These are phyloP conservation scores for Mus spicilegus DNA, from an alignment of 2,113 vertebrate species.

Conservation along the genomic window DNA sequence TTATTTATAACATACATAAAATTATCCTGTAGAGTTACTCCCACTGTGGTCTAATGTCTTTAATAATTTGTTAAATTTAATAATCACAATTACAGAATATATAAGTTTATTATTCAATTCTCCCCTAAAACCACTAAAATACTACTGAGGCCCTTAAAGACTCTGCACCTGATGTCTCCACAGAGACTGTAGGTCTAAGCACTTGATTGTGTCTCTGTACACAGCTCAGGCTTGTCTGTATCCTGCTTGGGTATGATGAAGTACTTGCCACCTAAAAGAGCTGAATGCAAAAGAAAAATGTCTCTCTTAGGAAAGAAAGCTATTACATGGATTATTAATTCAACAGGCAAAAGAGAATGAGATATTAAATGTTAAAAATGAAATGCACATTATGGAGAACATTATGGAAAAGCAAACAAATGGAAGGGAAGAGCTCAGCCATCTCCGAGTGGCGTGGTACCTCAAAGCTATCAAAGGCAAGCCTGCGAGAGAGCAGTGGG, in stretches of 20 bases:
- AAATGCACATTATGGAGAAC: conserved; percentile 82
- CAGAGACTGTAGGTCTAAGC: neutral
- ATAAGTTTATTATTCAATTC: neutral
- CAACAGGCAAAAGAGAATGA: conserved; percentile 86
- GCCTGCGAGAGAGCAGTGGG: conserved; percentile 87
- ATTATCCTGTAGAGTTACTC: neutral
- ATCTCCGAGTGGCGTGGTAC: conserved; percentile 87
- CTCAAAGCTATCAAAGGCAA: conserved; percentile 85
- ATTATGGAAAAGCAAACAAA: conserved; percentile 84
- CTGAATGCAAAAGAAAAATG: conserved; percentile 22
- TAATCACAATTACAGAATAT: neutral
- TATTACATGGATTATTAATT: conserved; percentile 75
- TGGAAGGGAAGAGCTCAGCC: conserved; percentile 86
- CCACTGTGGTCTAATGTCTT: neutral
- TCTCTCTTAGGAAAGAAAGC: neutral
- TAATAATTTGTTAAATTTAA: neutral
- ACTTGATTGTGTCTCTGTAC: neutral
- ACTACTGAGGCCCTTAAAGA: neutral
- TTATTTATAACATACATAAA: conserved; percentile 5
- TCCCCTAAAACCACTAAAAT: neutral
- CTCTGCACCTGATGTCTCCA: neutral
- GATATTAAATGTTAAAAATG: conserved; percentile 85
- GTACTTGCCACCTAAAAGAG: neutral
- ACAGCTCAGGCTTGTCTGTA: neutral
- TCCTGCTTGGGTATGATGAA: neutral